These are phyloP conservation scores for Anastrepha obliqua DNA, from an alignment of 1,140 invertebrate genomes.

Conservation along the genomic window DNA sequence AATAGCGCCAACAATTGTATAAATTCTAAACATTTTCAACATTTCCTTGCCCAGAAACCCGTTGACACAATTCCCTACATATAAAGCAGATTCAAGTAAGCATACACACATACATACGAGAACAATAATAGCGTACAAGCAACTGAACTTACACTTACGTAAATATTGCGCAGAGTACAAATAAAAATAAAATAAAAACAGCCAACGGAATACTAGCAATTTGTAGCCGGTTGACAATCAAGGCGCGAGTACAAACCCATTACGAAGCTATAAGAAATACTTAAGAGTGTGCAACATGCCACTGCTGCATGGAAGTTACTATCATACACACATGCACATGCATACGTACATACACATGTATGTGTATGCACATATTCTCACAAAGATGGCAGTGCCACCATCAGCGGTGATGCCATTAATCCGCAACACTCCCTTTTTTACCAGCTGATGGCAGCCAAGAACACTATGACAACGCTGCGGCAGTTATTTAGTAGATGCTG, in stretches of 20 bases:
- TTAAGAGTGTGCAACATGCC: conserved; percentile 20
- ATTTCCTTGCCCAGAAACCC: conserved; percentile 44
- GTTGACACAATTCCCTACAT: conserved; percentile 51
- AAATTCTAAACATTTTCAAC: conserved; percentile 15
- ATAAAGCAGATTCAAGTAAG: conserved; percentile 1
- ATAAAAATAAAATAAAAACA: neutral
- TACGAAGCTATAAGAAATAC: conserved; percentile 29
- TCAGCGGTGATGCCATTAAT: conserved; percentile 39
- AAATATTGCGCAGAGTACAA: neutral
- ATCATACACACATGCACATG: neutral
- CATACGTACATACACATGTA: neutral
- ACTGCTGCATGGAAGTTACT: neutral
- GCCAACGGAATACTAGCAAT: conserved; percentile 10
- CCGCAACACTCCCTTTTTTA: conserved; percentile 44
- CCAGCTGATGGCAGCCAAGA: conserved; percentile 14
- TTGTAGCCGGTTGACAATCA: conserved; percentile 39
- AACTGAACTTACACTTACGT: neutral
- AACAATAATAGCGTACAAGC: neutral
- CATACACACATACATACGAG: neutral
- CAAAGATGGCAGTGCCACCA: conserved; percentile 39
- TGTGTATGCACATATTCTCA: neutral
- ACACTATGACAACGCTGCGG: neutral
- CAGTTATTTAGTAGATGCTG: conserved; percentile 39
- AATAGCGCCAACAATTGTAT: conserved; percentile 42
- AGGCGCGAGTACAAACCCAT: conserved; percentile 40